Base-by-base conservation (phyloP, 2,797 vertebrate species). In the Vipera latastei region DNA sequence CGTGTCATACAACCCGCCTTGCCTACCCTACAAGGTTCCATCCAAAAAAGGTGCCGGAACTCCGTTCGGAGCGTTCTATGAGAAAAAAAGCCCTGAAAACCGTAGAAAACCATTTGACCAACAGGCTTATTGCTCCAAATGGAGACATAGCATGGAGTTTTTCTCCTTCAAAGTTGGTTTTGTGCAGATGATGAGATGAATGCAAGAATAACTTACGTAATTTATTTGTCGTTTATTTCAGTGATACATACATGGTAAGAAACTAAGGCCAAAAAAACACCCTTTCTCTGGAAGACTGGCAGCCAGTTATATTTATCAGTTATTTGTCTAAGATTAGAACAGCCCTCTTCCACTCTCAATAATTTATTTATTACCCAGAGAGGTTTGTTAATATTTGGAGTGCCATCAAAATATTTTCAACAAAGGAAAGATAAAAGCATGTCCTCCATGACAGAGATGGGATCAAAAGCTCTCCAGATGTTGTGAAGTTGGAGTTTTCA, bases 41-140 rank as follows among this genome's bases (percentile, higher is more conserved):
- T n/a, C n/a, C n/a, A n/a, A n/a, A n/a, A n/a, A n/a, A n/a, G n/a
- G n/a, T n/a, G n/a, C n/a, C n/a, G n/a, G n/a, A n/a, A n/a, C n/a
- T n/a, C n/a, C n/a, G n/a, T n/a, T n/a, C n/a, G n/a, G n/a, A n/a
- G n/a, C n/a, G n/a, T n/a, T n/a, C n/a, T n/a, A n/a, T n/a, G n/a
- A n/a, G n/a, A n/a, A n/a, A n/a, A n/a, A n/a, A n/a, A n/a, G n/a
- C n/a, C n/a, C n/a, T n/a, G n/a, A n/a, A n/a, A n/a, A n/a, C n/a
- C 12, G 44, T 56, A 92, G 89, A 94, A 95, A 94, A 57, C 57
- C 26, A 38, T 94, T 73, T 86, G 92, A 73, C 11, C 32, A 92
- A 89, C 92, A 89, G 32, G 56, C 7, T 6, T 87, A 93, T 7
- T 8, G 56, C 20, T 2, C 1, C n/a, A 44, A 22, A 22, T 25